A percentile compares a stretch with the other conserved stretches of the same genome.
These are phyloP conservation scores for Ormyrus labotus DNA, from an alignment of 2,888 invertebrate genomes.

Conservation along the genomic window DNA sequence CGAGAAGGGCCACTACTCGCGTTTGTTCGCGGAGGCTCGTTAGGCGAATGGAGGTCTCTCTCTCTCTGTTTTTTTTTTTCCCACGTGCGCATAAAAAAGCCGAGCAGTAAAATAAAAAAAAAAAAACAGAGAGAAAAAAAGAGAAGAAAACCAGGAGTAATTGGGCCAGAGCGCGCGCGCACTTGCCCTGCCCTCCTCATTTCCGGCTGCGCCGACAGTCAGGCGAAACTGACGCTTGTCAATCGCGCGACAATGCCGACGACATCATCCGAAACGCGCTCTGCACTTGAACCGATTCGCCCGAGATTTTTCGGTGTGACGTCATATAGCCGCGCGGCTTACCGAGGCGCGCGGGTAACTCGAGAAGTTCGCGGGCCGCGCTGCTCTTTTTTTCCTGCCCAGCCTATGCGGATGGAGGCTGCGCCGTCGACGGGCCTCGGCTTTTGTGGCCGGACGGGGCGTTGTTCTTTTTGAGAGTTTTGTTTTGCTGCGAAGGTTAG, in stretches of 20 bases:
- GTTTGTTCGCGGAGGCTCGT: conserved; percentile 16
- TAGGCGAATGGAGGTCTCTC: conserved; percentile 10
- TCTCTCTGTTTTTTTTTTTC: conserved; percentile 1
- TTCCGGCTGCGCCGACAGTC: conserved; percentile 14
- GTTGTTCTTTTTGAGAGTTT: no score
- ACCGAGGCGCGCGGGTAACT: background rate
- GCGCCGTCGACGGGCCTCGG: no score
- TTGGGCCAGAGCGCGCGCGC: conserved; percentile 18
- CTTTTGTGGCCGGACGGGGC: no score
- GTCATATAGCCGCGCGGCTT: background rate
- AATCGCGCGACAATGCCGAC: conserved; percentile 36
- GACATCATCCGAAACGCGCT: background rate
- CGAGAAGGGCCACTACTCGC: conserved; percentile 20
- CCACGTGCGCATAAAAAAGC: background rate
- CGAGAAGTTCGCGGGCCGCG: background rate
- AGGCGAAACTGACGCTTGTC: conserved; percentile 38
- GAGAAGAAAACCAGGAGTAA: conserved; percentile 11
- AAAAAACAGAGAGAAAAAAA: conserved; percentile 3
- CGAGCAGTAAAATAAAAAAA: conserved; percentile 1
- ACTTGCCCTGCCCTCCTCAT: conserved; percentile 31
- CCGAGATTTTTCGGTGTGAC: background rate
- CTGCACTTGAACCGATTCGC: conserved; percentile 22
- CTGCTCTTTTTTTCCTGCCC: no score
- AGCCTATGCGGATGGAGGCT: no score
- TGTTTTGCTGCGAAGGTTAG: no score